Percentiles rank a stretch among this genome's conserved stretches.
phyloP scores from a whole-genome alignment of 2,888 invertebrate genomes.

The Carterocephalus palaemon region DNA sequence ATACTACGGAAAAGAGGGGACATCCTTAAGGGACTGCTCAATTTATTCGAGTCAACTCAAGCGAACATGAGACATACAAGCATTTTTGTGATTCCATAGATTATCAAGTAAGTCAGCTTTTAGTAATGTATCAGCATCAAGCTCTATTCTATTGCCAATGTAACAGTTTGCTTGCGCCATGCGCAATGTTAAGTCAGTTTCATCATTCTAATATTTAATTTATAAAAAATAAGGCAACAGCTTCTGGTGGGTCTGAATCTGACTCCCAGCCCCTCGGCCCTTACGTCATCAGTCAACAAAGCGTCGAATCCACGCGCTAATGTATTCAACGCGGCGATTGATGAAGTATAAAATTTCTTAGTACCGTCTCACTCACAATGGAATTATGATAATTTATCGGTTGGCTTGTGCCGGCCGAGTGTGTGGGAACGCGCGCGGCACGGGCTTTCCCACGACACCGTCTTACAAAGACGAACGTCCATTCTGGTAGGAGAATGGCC shows the following conservation, averaged over 20 bases:
- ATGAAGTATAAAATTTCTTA: slow-evolving; percentile 79
- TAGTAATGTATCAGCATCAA: too few species aligned
- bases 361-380: slow-evolving; percentile 79
- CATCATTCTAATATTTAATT: too few species aligned
- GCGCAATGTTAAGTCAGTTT: too few species aligned
- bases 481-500: slow-evolving; percentile 37
- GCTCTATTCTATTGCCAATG: too few species aligned
- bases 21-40: too few species aligned
- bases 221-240: slow-evolving; percentile 50
- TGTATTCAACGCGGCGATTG: slow-evolving; percentile 77
- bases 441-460: slow-evolving; percentile 76
- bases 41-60: too few species aligned
- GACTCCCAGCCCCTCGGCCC: slow-evolving; percentile 43
- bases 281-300: slow-evolving; percentile 62
- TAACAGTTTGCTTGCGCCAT: too few species aligned
- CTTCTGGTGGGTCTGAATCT: slow-evolving; percentile 39
- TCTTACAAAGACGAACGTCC: slow-evolving; percentile 52
- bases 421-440: slow-evolving; percentile 79
- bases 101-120: too few species aligned
- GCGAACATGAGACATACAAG: too few species aligned
- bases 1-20: too few species aligned
- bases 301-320: slow-evolving; percentile 72
- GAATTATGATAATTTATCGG: slow-evolving; percentile 80
- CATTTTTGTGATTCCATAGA: too few species aligned
- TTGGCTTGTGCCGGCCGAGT: slow-evolving; percentile 78